A percentile compares a stretch with the other conserved stretches of the same genome.
Conservation (phyloP, 2,113 vertebrate species). For the Cyanoramphus novaezelandiae region DNA sequence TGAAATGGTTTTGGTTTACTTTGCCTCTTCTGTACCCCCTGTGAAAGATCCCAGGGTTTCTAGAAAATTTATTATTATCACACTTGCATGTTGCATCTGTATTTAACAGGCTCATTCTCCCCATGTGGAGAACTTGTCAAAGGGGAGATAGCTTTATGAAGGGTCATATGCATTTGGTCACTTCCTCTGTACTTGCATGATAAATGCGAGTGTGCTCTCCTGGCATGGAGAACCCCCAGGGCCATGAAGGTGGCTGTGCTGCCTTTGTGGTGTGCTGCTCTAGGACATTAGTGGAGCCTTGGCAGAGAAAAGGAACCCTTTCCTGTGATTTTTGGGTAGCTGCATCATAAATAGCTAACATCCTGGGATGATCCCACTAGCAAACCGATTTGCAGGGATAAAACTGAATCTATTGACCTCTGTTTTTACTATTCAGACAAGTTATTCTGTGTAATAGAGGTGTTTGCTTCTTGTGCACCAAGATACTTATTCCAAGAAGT, state of each 20-base stretch:
- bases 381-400: background rate
- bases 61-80: background rate
- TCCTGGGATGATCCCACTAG: background rate
- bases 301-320: background rate
- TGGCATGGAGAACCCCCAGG: accelerated
- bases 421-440: background rate
- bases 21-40: background rate
- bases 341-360: background rate
- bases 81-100: background rate
- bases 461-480: background rate
- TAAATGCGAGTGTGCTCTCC: accelerated
- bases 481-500: background rate
- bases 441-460: background rate
- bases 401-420: background rate
- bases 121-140: background rate
- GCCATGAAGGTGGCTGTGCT: background rate
- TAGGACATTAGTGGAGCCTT: accelerated
- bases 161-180: background rate
- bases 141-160: accelerated
- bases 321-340: background rate
- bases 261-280: accelerated
- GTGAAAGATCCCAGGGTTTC: background rate
- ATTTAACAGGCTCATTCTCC: background rate
- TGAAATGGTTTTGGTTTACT: background rate
- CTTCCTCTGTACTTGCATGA: background rate